Evolutionary conservation across 2,113 vertebrate species (phyloP).

Genomic region (Austrofundulus limnaeus): DNA sequence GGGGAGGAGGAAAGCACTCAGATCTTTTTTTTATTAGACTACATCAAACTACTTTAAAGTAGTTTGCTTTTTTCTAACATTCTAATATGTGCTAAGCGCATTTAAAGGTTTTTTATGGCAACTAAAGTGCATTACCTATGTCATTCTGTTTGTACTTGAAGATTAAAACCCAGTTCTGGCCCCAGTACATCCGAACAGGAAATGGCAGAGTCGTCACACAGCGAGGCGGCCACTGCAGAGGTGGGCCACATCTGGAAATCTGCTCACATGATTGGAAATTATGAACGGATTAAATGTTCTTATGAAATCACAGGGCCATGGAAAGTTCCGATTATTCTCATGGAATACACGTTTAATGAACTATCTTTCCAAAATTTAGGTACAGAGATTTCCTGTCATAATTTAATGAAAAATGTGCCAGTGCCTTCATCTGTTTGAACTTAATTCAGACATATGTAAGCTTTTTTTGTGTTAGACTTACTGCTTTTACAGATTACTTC

Average conservation of each 20-base stretch:
- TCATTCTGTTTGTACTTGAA: slow-evolving; percentile 39
- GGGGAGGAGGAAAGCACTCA: slow-evolving; percentile 13
- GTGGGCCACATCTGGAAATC: slow-evolving; percentile 47
- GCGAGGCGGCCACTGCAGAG: slow-evolving; percentile 10
- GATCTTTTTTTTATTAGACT: slow-evolving; percentile 15
- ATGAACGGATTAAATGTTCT: slow-evolving; percentile 28
- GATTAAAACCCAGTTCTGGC: slow-evolving; percentile 9
- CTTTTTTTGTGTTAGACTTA: neutral
- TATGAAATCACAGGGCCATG: slow-evolving; percentile 24
- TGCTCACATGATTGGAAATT: slow-evolving; percentile 48
- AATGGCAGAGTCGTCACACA: slow-evolving; percentile 37
- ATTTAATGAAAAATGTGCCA: neutral
- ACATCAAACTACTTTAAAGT: slow-evolving; percentile 23
- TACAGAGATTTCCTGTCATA: slow-evolving; percentile 1
- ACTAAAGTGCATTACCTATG: slow-evolving; percentile 33
- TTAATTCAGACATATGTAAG: neutral
- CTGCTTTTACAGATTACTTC: neutral
- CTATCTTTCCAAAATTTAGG: slow-evolving; percentile 18
- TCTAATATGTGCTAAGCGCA: slow-evolving; percentile 10
- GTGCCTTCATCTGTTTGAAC: neutral
- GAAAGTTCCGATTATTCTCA: slow-evolving; percentile 19
- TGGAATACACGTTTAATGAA: slow-evolving; percentile 25
- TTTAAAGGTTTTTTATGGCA: slow-evolving; percentile 51
- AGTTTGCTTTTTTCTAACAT: slow-evolving; percentile 51
- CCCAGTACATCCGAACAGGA: slow-evolving; percentile 42